Evolutionary conservation across 2,888 invertebrate species (phyloP).

Genomic region (Lasioglossum lativentre): DNA sequence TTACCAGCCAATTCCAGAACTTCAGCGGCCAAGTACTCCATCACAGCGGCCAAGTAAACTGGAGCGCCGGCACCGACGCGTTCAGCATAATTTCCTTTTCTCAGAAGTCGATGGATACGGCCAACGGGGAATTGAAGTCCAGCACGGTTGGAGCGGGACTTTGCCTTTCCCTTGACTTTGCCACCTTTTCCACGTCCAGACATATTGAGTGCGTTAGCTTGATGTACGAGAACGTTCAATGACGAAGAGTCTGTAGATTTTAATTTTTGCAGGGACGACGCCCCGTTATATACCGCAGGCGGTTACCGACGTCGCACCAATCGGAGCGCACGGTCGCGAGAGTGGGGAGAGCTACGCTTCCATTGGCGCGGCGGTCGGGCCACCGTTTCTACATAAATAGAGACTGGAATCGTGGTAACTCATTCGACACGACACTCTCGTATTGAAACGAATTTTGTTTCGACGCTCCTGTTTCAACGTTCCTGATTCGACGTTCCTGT

Average conservation of each 20-base stretch:
- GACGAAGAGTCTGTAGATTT: background rate
- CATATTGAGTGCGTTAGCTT: background rate
- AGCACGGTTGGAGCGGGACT: constrained; percentile 86
- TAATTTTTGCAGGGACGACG: background rate
- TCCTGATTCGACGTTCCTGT: too few species aligned
- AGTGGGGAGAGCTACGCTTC: background rate
- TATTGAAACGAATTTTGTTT: background rate
- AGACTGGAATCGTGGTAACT: fast-evolving
- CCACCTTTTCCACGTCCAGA: background rate
- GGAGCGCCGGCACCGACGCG: constrained; percentile 74
- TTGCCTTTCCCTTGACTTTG: constrained; percentile 76
- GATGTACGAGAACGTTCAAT: background rate
- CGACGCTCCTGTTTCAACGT: background rate
- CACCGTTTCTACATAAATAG: constrained; percentile 17
- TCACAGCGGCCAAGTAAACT: constrained; percentile 87
- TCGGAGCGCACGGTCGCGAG: background rate
- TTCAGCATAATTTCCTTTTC: constrained; percentile 88
- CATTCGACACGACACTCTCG: constrained; percentile 6
- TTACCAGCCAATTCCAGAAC: constrained; percentile 77
- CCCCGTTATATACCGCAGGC: constrained; percentile 16
- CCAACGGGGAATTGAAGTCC: constrained; percentile 88
- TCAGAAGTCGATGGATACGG: constrained; percentile 87
- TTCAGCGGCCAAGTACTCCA: constrained; percentile 90
- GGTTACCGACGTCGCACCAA: background rate
- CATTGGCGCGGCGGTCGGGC: constrained; percentile 35